Evolutionary conservation across 2,113 vertebrate genomes (phyloP), one percentile per base, ranked within the genome.

Genomic region (Corynorhinus townsendii): DNA sequence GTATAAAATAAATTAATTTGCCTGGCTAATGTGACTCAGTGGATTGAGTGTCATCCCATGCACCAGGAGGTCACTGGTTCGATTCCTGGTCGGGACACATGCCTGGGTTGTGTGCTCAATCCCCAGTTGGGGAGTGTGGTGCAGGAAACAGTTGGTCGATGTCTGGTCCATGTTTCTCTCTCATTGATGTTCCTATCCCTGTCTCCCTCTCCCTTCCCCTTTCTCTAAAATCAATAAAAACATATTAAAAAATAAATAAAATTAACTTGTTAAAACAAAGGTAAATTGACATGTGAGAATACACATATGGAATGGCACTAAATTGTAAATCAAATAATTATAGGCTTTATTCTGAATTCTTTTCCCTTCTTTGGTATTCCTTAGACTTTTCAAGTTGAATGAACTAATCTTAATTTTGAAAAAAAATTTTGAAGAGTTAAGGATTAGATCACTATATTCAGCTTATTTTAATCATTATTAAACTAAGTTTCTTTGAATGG

Each of bases 401-500:
- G 40, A 87, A 47, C 38, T 90, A 69, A 92, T 84, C 87, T 84
- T n/a, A 83, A 68, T 82, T 91, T 47, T n/a, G 7, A 35, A 80
- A 72, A 71, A 20, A 43, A 43, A 64, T 15, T 2, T 0, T 24
- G 22, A 40, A 54, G 64, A n/a, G 24, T 47, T 54, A 54, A 94
- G 30, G 85, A 80, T 81, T 84, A 66, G 14, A 73, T 90, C 38
- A 49, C 89, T 80, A 89, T 16, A 52, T 69, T 84, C 52, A 86
- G 43, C 20, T 86, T 94, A 38, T 92, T 94, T 88, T 90, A 90
- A 56, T 92, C 68, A 88, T 40, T 56, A 90, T 76, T 92, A 85
- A 38, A 49, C 38, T 86, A 35, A 62, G 15, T 49, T 81, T 89
- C 8, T 59, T 49, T 93, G 56, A 94, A 85, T 56, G 35, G 80